Conservation (phyloP, 2,888 invertebrate species). For the Drosophila nr. perissopoda region DNA sequence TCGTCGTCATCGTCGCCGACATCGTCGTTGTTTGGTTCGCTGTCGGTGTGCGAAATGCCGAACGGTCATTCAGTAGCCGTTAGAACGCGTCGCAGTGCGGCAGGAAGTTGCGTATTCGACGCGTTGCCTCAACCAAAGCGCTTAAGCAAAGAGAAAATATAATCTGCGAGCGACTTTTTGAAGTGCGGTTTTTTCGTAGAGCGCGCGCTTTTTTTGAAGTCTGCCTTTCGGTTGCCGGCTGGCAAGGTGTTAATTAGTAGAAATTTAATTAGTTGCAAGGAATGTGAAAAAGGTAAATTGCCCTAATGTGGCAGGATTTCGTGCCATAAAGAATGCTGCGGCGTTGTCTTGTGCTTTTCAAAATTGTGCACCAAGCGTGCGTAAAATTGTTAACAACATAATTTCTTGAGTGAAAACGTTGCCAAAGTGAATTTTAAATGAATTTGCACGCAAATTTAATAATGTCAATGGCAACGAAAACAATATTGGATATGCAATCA, state of each 20-base stretch:
- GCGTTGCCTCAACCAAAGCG: conserved; percentile 39
- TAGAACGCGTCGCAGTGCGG: conserved; percentile 77
- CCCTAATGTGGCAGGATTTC: conserved; percentile 34
- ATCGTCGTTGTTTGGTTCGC: conserved; percentile 42
- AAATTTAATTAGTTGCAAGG: conserved; percentile 57
- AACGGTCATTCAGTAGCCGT: conserved; percentile 75
- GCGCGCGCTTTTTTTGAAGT: conserved; percentile 47
- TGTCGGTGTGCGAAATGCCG: conserved; percentile 57
- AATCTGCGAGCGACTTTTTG: conserved; percentile 4
- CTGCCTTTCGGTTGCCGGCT: conserved; percentile 8
- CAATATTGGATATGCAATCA: not conserved
- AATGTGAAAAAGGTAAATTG: conserved; percentile 47
- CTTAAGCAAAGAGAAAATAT: not conserved
- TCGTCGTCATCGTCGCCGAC: conserved; percentile 32
- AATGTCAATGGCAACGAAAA: not conserved
- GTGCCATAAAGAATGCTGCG: not conserved
- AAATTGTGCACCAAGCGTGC: conserved; percentile 40
- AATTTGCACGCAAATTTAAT: conserved; percentile 3
- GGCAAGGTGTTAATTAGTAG: conserved; percentile 69
- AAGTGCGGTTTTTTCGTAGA: conserved; percentile 18
- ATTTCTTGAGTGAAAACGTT: conserved; percentile 12
- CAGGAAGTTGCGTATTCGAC: conserved; percentile 79
- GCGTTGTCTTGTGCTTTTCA: not conserved
- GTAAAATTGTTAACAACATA: conserved; percentile 12
- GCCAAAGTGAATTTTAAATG: conserved; percentile 27